Percentiles rank a stretch among this genome's conserved stretches.
Evolutionary conservation across 1,140 invertebrate genomes (phyloP).

Genomic region (Acromyrmex echinatior): DNA sequence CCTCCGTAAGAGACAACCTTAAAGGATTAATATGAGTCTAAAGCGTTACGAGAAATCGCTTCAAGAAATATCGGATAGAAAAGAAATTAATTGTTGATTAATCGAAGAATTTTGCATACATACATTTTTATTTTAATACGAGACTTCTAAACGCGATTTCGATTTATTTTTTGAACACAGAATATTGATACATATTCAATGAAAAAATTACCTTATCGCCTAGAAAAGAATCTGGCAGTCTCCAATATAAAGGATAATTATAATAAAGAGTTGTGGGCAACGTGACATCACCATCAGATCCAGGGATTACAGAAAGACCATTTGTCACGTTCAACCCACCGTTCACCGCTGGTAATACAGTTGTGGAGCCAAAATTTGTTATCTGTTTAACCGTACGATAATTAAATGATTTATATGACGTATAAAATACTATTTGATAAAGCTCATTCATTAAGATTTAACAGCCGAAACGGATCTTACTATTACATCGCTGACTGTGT

Average conservation of each 20-base stretch:
- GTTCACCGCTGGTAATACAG: constrained; percentile 80
- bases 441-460: neutral
- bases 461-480: constrained; percentile 76
- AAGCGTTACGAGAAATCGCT: neutral
- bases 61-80: too few species aligned
- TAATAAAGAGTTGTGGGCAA: constrained; percentile 90
- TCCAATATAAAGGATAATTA: constrained; percentile 94
- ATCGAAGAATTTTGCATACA: neutral
- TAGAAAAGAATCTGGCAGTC: constrained; percentile 93
- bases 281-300: constrained; percentile 89
- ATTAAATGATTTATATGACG: neutral
- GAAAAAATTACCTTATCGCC: constrained; percentile 91
- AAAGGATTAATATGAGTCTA: constrained; percentile 16
- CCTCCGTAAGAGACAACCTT: constrained; percentile 97
- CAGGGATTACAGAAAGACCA: constrained; percentile 90
- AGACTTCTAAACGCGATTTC: neutral
- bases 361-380: constrained; percentile 79
- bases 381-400: constrained; percentile 75
- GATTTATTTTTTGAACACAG: neutral
- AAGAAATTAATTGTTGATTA: too few species aligned
- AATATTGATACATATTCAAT: neutral
- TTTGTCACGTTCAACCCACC: constrained; percentile 87
- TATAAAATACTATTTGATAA: neutral
- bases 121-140: neutral
- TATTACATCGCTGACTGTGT: constrained; percentile 85